These are phyloP conservation scores for Cerceris ruficornis DNA, from an alignment of 2,888 invertebrate genomes.

Conservation along the genomic window DNA sequence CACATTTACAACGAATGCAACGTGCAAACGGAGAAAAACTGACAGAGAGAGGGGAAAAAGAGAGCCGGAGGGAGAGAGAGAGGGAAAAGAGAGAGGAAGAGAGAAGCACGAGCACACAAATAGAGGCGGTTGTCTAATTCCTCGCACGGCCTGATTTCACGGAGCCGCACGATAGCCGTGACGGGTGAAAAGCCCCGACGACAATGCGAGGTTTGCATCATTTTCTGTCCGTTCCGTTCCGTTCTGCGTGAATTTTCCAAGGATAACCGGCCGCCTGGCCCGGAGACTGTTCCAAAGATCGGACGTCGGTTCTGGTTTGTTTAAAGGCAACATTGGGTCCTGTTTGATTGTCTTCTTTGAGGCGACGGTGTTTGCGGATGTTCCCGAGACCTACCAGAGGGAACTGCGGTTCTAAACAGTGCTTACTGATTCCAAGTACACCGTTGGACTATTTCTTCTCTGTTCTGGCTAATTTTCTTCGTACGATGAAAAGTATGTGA, in stretches of 20 bases:
- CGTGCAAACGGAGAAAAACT: no score
- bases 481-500: no score
- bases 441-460: no score
- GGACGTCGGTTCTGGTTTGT: not conserved
- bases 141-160: conserved; percentile 61
- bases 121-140: conserved; percentile 48
- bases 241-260: conserved; percentile 38
- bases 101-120: not conserved
- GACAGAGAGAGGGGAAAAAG: not conserved
- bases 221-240: conserved; percentile 14
- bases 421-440: no score
- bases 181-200: conserved; percentile 35
- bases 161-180: conserved; percentile 22
- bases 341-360: not conserved
- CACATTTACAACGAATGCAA: not conserved
- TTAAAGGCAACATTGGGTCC: not conserved
- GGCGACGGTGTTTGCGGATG: not conserved
- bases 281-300: not conserved
- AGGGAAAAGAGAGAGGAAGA: not conserved
- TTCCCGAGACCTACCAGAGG: no score
- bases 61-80: no score
- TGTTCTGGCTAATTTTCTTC: no score
- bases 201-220: conserved; percentile 40
- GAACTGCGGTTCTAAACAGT: no score
- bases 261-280: conserved; percentile 24